Evolutionary conservation across 2,888 invertebrate genomes (phyloP).

Genomic region (Cremastobaeus sp.): DNA sequence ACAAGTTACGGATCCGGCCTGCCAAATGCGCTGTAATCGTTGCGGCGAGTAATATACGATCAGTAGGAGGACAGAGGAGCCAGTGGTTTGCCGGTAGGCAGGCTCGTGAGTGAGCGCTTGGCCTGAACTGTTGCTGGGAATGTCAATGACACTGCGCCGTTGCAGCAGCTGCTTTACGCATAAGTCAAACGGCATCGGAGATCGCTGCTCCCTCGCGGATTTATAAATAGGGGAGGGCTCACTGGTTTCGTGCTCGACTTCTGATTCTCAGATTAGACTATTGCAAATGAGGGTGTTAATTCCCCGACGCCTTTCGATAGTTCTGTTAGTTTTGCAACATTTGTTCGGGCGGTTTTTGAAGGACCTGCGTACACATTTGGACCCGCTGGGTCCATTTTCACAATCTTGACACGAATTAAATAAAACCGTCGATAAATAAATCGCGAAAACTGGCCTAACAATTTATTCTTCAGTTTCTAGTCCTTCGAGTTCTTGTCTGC

Average conservation of each 20-base stretch:
- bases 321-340: too few relatives aligned
- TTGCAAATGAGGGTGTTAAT: too few relatives aligned
- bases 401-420: too few relatives aligned
- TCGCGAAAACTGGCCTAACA: too few relatives aligned
- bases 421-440: too few relatives aligned
- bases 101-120: constrained; percentile 65
- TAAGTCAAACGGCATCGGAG: constrained; percentile 26
- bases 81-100: constrained; percentile 63
- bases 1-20: not conserved
- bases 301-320: not conserved
- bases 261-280: not conserved
- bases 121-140: constrained; percentile 68
- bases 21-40: constrained; percentile 67
- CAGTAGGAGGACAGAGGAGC: constrained; percentile 67
- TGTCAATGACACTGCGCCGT: constrained; percentile 71
- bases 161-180: not conserved
- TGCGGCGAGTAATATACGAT: constrained; percentile 70
- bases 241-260: not conserved
- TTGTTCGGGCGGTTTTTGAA: too few relatives aligned
- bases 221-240: not conserved
- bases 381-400: too few relatives aligned
- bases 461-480: too few relatives aligned
- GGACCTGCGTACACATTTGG: too few relatives aligned
- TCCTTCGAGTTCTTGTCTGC: too few relatives aligned
- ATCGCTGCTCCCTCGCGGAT: not conserved